Evolutionary conservation across 2,797 vertebrate genomes (phyloP).

Genomic region (Cynopterus sphinx): DNA sequence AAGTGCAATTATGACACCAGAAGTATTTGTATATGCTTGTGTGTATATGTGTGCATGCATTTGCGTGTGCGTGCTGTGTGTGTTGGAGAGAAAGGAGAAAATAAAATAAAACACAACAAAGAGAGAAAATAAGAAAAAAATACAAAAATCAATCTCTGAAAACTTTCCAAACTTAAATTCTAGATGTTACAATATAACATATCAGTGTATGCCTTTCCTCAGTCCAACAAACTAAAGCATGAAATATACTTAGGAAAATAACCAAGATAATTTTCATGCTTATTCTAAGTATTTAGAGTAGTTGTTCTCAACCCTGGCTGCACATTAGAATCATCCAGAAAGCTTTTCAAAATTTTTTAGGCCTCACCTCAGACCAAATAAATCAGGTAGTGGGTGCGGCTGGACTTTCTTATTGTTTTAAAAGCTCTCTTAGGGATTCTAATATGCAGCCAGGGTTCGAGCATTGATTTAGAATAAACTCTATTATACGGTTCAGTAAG

Average conservation of each 20-base stretch:
- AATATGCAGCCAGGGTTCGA: background rate
- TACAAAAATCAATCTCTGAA: background rate
- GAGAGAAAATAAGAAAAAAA: background rate
- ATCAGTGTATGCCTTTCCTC: background rate
- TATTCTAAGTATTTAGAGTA: conserved; percentile 43
- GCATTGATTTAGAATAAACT: conserved; percentile 39
- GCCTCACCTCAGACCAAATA: conserved; percentile 66
- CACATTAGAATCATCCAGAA: conserved; percentile 23
- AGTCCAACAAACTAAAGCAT: background rate
- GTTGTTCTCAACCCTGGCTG: conserved; percentile 17
- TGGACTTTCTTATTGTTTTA: conserved; percentile 20
- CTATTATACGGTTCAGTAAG: conserved; percentile 39
- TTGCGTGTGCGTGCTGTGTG: background rate
- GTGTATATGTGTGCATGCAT: too few relatives aligned
- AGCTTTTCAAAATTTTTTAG: conserved; percentile 36
- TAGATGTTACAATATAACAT: background rate
- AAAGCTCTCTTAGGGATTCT: conserved; percentile 51
- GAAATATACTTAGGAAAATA: conserved; percentile 38
- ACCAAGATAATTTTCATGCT: conserved; percentile 18
- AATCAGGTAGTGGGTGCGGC: conserved; percentile 37
- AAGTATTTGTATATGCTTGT: background rate
- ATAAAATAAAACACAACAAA: background rate
- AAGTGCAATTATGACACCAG: background rate
- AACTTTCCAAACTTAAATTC: conserved; percentile 29
- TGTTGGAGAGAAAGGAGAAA: background rate